Evolutionary conservation across 2,113 vertebrate genomes (phyloP).

Genomic region (Ctenodactylus gundi): DNA sequence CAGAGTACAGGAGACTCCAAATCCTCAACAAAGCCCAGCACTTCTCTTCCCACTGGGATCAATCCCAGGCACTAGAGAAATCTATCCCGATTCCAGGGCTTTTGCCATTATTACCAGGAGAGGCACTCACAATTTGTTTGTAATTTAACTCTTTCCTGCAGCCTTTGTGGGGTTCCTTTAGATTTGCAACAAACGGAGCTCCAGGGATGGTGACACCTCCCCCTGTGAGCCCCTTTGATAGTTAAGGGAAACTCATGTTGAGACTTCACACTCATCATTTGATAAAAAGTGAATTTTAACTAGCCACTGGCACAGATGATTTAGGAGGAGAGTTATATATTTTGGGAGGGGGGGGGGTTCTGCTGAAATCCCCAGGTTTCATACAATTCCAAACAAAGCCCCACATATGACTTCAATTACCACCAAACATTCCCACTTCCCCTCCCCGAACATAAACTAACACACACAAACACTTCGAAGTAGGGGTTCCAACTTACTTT

Average conservation of each 20-base stretch:
- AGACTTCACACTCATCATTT: not conserved
- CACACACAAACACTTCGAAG: conserved; percentile 38
- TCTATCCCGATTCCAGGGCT: not conserved
- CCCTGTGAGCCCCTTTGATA: not conserved
- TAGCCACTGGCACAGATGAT: not conserved
- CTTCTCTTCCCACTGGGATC: not conserved
- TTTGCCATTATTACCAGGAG: not conserved
- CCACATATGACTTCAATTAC: conserved; percentile 76
- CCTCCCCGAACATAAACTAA: conserved; percentile 72
- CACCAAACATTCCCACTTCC: conserved; percentile 67
- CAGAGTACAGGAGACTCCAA: not conserved
- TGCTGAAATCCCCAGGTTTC: conserved; percentile 45
- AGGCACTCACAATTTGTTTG: conserved; percentile 27
- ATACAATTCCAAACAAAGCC: conserved; percentile 59
- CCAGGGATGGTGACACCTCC: not conserved
- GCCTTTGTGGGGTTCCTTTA: not conserved
- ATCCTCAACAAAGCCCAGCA: not conserved
- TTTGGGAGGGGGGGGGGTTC: not conserved
- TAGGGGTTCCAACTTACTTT: conserved; percentile 61
- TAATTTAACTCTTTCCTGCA: conserved; percentile 47
- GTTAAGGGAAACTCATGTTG: not conserved
- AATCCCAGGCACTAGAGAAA: not conserved
- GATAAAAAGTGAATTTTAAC: not conserved
- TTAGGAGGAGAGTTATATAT: not conserved
- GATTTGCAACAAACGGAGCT: conserved; percentile 33